Evolutionary conservation across 2,888 invertebrate genomes (phyloP), one percentile per base, ranked within the genome.

Genomic region (Malthinus seriepunctatus): DNA sequence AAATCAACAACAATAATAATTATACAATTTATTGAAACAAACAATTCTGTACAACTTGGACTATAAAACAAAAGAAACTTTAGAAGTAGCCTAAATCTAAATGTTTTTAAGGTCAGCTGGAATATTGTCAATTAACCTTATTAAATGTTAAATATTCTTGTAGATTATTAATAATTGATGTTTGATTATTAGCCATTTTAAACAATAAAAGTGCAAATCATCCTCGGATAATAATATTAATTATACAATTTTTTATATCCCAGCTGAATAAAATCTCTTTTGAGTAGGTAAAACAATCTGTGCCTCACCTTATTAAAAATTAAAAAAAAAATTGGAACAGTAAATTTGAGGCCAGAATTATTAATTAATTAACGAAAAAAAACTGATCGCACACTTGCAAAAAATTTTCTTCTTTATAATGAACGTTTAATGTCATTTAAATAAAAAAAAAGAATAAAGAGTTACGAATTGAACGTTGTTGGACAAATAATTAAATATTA

Each of bases 101-200:
- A 60, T 56, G 56, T 60, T 60, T 51, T 54, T 54, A 58, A 47
- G 44, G 39, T 61, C 52, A 61, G 52, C 60, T 61, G 60, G 56
- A 56, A 49, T 56, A 56, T 56, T 49, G 60, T 61, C 60, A 61
- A 61, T 61, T 61, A 61, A 46, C 55, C 51, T 56, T 53, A 56
- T 47, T 60, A 52, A 32, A 37, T 32, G 48, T 52, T 58, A 39
- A 58, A 32, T 61, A 56, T 56, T 52, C 49, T 31, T 53, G 56
- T 61, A 56, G 53, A 54, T 32, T 54, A 55, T 60, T 42, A 55
- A 47, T 10, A 11, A 51, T 42, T 53, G 35, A 39, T 60, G 60
- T 60, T 49, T 32, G 31, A 54, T 55, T 60, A 51, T 39, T 39
- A 45, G 38, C 39, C 48, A 54, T 50, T 54, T 39, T 46, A 33